Evolutionary conservation across 1,140 invertebrate genomes (phyloP), one percentile per base, ranked within the genome.

Genomic region (Listronotus oregonensis): DNA sequence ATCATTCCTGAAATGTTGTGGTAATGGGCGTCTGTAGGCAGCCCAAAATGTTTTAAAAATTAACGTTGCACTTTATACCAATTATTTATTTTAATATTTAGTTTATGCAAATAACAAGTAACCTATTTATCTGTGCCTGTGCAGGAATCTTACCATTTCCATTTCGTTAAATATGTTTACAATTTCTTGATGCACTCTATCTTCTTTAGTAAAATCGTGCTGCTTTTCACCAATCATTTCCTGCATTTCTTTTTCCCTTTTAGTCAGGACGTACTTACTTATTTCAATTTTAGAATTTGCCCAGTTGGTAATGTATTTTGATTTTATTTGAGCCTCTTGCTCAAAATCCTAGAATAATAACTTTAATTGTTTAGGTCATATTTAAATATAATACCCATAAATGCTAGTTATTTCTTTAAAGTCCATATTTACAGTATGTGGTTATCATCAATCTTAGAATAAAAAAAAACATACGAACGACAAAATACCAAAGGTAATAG

Each of bases 101-200:
- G 5, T 27, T 27, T 27, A 27, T 3, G 2, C 21, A 27, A 27
- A 27, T 3, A 27, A 27, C 21, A 27, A 27, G 2, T 27, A 27
- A 27, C 1, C 21, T 27, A 27, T 27, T 3, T 27, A 5, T 27
- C 21, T 27, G 21, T 27, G 5, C 21, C 1, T 27, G 5, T 27
- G n/a, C n/a, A n/a, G n/a, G 5, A 27, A 27, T 27, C 18, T 43
- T 67, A 67, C 69, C 62, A 64, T 44, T 39, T 62, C 55, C 8
- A 64, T 58, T 66, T 62, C 62, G 46, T 32, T 65, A 37, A 46
- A 65, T 15, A 64, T 60, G 31, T 37, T 57, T 12, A 14, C 9
- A 40, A 74, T 64, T 66, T 76, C 73, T 27, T 57, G 44, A 66
- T 75, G 68, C 12, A 74, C 67, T 57, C 64, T 47, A 42, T 64